Percentiles rank a stretch among this genome's conserved stretches.
phyloP scores from a whole-genome alignment of 1,140 invertebrate species.

The Brachionus manjavacas region DNA sequence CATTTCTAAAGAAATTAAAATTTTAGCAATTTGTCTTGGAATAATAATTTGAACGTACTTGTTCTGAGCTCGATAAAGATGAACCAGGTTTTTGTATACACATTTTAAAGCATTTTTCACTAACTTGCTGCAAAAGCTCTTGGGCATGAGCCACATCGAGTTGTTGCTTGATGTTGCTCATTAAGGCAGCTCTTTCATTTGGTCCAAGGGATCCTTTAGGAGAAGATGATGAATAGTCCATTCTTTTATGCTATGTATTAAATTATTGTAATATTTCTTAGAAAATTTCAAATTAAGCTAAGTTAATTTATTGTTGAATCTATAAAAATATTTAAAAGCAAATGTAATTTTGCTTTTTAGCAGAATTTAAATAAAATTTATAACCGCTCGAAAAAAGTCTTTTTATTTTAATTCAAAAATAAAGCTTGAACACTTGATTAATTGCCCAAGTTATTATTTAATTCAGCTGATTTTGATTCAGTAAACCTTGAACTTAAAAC shows the following conservation, averaged over 20 bases:
- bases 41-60: conserved; percentile 61
- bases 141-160: conserved; percentile 88
- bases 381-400: not conserved
- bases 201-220: not conserved
- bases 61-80: conserved; percentile 80
- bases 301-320: not conserved
- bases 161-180: conserved; percentile 92
- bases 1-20: conserved; percentile 71
- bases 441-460: no score
- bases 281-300: not conserved
- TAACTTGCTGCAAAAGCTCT: conserved; percentile 83
- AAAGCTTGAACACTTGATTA: no score
- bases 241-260: not conserved
- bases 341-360: not conserved
- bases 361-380: not conserved
- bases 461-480: no score
- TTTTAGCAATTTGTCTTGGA: not conserved
- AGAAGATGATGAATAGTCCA: conserved; percentile 16
- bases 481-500: no score
- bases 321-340: not conserved
- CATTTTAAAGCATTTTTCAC: conserved; percentile 92
- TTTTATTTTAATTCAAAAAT: not conserved
- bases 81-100: conserved; percentile 85
- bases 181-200: conserved; percentile 59
- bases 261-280: conserved; percentile 13